A percentile compares a stretch with the other conserved stretches of the same genome.
These are phyloP conservation scores for Gallirallus australis DNA, from an alignment of 2,797 vertebrate genomes.

Conservation along the genomic window DNA sequence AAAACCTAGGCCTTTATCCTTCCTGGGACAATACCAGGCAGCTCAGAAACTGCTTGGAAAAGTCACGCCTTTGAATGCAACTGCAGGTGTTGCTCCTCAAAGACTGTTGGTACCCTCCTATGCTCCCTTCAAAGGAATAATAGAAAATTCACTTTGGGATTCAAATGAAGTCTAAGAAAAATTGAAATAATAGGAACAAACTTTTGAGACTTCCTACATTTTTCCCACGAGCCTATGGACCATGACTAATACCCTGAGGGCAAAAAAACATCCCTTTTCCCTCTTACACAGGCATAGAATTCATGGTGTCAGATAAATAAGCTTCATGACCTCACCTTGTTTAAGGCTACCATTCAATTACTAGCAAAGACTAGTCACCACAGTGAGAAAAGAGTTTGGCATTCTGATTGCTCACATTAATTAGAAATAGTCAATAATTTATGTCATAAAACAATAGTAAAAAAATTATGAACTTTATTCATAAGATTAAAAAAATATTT, in stretches of 20 bases:
- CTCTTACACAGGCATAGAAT: conserved; percentile 79
- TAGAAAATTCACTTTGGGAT: conserved; percentile 85
- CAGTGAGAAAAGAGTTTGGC: conserved; percentile 27
- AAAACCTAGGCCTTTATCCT: conserved; percentile 86
- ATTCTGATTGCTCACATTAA: conserved; percentile 66
- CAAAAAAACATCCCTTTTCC: conserved; percentile 81
- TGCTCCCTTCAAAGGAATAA: conserved; percentile 84
- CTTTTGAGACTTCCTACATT: conserved; percentile 87
- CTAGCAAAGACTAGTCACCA: conserved; percentile 59
- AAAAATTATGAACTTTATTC: not conserved
- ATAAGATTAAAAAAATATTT: conserved; percentile 44
- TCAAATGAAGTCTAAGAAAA: conserved; percentile 84
- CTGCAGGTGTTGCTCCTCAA: conserved; percentile 89
- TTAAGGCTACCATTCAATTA: conserved; percentile 77
- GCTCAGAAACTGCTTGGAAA: conserved; percentile 85
- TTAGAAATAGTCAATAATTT: conserved; percentile 52
- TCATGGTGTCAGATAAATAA: conserved; percentile 80
- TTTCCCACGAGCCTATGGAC: conserved; percentile 84
- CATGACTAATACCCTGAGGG: conserved; percentile 86
- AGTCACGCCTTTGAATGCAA: conserved; percentile 86
- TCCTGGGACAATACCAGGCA: conserved; percentile 80
- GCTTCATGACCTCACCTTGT: conserved; percentile 81
- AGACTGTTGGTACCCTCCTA: conserved; percentile 84
- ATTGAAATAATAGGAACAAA: conserved; percentile 87
- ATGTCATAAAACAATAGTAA: not conserved